These are phyloP conservation scores for Diarsia brunnea DNA, from an alignment of 2,888 invertebrate species.

Conservation along the genomic window DNA sequence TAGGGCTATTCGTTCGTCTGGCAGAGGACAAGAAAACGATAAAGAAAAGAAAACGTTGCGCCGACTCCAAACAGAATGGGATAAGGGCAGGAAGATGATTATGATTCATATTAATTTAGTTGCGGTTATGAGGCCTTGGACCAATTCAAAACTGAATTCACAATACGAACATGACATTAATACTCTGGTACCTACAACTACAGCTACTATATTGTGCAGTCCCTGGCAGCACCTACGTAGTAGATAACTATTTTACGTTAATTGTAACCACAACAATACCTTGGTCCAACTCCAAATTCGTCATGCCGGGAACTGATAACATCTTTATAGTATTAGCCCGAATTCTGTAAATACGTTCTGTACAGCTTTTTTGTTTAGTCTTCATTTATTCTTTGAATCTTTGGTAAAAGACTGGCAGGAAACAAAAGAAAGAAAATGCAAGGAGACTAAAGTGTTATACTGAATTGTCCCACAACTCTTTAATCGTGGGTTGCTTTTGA, in stretches of 20 bases:
- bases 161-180: constrained; percentile 23
- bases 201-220: background rate
- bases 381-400: background rate
- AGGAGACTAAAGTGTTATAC: background rate
- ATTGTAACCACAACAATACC: constrained; percentile 63
- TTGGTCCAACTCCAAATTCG: constrained; percentile 65
- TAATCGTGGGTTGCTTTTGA: background rate
- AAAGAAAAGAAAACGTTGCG: too few relatives aligned
- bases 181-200: constrained; percentile 4
- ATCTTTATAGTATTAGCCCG: constrained; percentile 8
- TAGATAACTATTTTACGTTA: constrained; percentile 32
- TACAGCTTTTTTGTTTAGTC: background rate
- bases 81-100: too few relatives aligned
- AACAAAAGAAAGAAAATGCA: background rate
- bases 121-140: too few relatives aligned
- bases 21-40: too few relatives aligned
- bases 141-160: constrained; percentile 30
- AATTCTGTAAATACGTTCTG: constrained; percentile 4
- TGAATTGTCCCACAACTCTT: background rate
- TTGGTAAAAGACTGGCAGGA: background rate
- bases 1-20: too few relatives aligned
- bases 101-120: too few relatives aligned
- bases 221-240: constrained; percentile 19
- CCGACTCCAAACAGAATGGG: too few relatives aligned
- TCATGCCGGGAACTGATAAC: constrained; percentile 50